Conservation (phyloP, 2,113 vertebrate species). For the Spermophilus dauricus region DNA sequence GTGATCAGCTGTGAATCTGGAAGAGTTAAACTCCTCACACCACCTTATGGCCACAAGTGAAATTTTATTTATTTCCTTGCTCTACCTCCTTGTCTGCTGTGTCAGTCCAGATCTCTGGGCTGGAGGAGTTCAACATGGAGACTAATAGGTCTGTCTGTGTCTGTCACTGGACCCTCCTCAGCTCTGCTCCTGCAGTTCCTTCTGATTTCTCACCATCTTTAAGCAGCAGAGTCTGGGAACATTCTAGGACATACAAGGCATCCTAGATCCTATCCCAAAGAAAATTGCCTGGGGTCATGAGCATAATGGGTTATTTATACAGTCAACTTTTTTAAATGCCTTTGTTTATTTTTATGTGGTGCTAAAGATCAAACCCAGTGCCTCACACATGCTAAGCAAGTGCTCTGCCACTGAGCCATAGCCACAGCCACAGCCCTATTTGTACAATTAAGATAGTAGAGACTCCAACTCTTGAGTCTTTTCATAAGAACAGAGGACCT, state of each 20-base stretch:
- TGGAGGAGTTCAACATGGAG: slow-evolving; percentile 70
- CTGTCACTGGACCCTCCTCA: slow-evolving; percentile 77
- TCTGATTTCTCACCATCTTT: slow-evolving; percentile 83
- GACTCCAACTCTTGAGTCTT: slow-evolving; percentile 89
- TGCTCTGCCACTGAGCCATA: too few species aligned
- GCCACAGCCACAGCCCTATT: too few species aligned
- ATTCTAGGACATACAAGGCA: slow-evolving; percentile 77
- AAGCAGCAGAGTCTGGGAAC: background rate
- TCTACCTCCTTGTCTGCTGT: slow-evolving; percentile 68
- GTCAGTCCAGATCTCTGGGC: slow-evolving; percentile 86
- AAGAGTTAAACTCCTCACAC: background rate
- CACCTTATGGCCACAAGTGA: background rate
- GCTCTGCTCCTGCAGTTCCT: slow-evolving; percentile 78
- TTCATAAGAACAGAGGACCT: slow-evolving; percentile 90
- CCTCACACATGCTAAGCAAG: too few species aligned
- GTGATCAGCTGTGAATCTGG: background rate
- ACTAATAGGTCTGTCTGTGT: slow-evolving; percentile 19
- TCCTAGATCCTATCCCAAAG: slow-evolving; percentile 86
- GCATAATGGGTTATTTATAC: slow-evolving; percentile 83
- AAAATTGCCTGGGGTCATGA: slow-evolving; percentile 83
- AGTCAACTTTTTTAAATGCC: slow-evolving; percentile 49
- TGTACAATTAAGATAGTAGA: background rate
- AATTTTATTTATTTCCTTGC: slow-evolving; percentile 3
- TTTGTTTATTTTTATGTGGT: too few species aligned
- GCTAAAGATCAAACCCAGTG: too few species aligned